Evolutionary conservation across 1,140 invertebrate genomes (phyloP), one percentile per base, ranked within the genome.

Genomic region (Pogonognathellus flavescens): DNA sequence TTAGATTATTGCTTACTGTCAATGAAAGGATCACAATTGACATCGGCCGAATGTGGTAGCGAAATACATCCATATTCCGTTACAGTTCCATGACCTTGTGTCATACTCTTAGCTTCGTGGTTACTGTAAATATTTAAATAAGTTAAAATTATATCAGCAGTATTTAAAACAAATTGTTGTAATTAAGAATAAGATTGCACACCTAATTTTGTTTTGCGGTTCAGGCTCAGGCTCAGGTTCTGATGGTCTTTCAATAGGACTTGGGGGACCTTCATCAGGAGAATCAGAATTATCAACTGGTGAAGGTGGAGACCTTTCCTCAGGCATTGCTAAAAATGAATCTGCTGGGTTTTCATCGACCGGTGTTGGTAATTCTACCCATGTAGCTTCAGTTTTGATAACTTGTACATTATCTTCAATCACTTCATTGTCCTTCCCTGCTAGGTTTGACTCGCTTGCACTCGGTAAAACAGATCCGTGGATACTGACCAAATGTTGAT

Each of bases 1-100:
- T n/a, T n/a, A n/a, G n/a, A n/a, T n/a, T n/a, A n/a, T n/a, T 14
- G 6, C 66, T 76, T 76, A 76, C 70, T 76, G 70, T 76, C 70
- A 16, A 76, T 76, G 18, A 76, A 76, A 6, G 70, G 70, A 18
- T 76, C 70, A 50, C 70, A 76, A 49, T 76, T 76, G 16, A 76
- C 70, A n/a, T n/a, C 41, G 25, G 70, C 5, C 49, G 14, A 49
- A 76, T 76, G 16, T 41, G 31, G 31, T 41, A 41, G 25, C 16
- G 16, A 50, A 41, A 41, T 50, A 18, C 13, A 14, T n/a, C 70
- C 70, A 14, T 66, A 66, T 0, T 66, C 62, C 16, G 5, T 14
- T 18, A 14, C n/a, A 0, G 70, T n/a, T n/a, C n/a, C n/a, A n/a
- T n/a, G 70, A 50, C 16, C 70, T 41, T 16, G n/a, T 76, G 31